Evolutionary conservation across 2,888 invertebrate species (phyloP).

Genomic region (Euplexia lucipara): DNA sequence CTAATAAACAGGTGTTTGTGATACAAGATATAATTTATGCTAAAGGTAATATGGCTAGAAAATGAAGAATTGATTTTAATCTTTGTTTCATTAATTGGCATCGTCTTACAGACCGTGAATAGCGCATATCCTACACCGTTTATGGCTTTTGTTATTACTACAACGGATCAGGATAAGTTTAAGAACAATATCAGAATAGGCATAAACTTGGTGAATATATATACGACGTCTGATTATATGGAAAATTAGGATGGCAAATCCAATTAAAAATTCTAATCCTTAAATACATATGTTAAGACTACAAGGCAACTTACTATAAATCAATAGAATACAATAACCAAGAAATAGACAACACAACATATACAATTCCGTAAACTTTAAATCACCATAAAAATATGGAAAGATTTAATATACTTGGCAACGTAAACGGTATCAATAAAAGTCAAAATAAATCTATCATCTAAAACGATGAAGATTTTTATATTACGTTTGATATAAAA

Average conservation of each 20-base stretch:
- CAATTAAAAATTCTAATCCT: background rate
- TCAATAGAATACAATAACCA: constrained; percentile 38
- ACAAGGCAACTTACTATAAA: background rate
- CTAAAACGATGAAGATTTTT: constrained; percentile 53
- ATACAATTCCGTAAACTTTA: constrained; percentile 43
- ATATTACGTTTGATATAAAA: constrained; percentile 54
- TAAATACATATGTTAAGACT: too few species aligned
- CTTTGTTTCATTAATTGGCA: constrained; percentile 52
- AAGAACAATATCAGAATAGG: constrained; percentile 8
- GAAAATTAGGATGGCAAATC: background rate
- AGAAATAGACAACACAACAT: constrained; percentile 35
- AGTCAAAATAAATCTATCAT: constrained; percentile 63
- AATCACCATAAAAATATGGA: constrained; percentile 57
- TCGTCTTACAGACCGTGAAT: constrained; percentile 27
- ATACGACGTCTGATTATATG: background rate
- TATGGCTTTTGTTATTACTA: constrained; percentile 46
- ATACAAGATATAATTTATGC: constrained; percentile 57
- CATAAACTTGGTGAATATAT: background rate
- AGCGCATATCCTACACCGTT: constrained; percentile 41
- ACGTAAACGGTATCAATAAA: constrained; percentile 61
- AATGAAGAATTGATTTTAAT: constrained; percentile 46
- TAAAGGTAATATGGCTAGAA: constrained; percentile 24
- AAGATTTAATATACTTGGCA: constrained; percentile 55
- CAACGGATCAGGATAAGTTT: constrained; percentile 18
- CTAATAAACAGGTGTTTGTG: constrained; percentile 74